These are phyloP conservation scores for Elymnias hypermnestra DNA, from an alignment of 1,140 invertebrate species.

Conservation along the genomic window DNA sequence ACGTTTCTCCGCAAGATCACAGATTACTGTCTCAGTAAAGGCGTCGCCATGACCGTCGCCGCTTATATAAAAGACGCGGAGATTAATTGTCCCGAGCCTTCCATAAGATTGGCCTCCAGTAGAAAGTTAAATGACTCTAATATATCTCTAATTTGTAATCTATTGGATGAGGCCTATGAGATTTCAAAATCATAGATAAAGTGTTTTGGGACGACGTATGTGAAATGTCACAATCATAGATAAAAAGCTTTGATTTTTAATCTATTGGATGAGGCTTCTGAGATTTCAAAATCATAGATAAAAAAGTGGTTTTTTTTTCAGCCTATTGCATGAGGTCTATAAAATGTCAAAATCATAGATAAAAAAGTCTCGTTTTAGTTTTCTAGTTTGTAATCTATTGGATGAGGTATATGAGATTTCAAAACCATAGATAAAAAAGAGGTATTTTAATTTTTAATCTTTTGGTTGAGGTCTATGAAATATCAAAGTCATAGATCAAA, in stretches of 20 bases:
- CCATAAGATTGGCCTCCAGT: slow-evolving; percentile 80
- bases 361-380: too few relatives aligned
- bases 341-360: too few relatives aligned
- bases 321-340: too few relatives aligned
- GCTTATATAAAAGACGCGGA: slow-evolving; percentile 81
- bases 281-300: background rate
- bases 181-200: background rate
- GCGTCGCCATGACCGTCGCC: slow-evolving; percentile 80
- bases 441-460: too few relatives aligned
- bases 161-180: slow-evolving; percentile 63
- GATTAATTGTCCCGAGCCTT: slow-evolving; percentile 78
- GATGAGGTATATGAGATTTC: slow-evolving; percentile 51
- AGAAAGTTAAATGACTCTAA: slow-evolving; percentile 77
- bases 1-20: slow-evolving; percentile 78
- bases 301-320: too few relatives aligned
- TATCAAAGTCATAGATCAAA: too few relatives aligned
- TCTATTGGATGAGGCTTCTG: slow-evolving; percentile 51
- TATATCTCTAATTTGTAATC: slow-evolving; percentile 63
- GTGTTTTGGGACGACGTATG: too few relatives aligned
- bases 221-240: too few relatives aligned
- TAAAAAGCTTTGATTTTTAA: background rate
- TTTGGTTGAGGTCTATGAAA: too few relatives aligned
- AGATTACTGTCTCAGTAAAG: slow-evolving; percentile 77
- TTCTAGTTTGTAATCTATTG: slow-evolving; percentile 44
- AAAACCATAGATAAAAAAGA: background rate